These are phyloP conservation scores for Hippotragus niger DNA, from an alignment of 2,113 vertebrate species.

Conservation along the genomic window DNA sequence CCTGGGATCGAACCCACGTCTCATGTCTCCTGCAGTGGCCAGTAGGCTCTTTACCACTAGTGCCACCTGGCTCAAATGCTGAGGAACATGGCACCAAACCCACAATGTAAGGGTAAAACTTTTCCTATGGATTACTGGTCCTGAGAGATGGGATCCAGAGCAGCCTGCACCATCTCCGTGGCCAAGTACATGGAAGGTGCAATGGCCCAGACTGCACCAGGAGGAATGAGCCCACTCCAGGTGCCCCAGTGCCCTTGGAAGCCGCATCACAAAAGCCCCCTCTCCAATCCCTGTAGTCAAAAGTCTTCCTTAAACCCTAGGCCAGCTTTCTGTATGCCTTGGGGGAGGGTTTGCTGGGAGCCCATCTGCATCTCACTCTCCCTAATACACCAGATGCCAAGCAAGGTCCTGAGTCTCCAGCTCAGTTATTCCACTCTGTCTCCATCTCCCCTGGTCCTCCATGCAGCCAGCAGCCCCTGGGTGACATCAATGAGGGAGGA, in stretches of 20 bases:
- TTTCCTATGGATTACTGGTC: background rate
- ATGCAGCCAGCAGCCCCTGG: background rate
- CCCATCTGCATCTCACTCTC: background rate
- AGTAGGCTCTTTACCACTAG: background rate
- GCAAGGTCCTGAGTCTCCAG: background rate
- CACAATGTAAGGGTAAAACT: background rate
- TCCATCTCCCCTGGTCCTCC: background rate
- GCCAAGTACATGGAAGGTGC: too few relatives aligned
- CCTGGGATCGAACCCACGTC: background rate
- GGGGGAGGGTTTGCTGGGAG: background rate
- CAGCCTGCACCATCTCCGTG: too few relatives aligned
- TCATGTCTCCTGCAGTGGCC: background rate
- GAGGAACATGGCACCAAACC: too few relatives aligned
- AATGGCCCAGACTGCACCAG: background rate
- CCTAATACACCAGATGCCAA: background rate
- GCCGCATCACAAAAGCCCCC: rapidly evolving
- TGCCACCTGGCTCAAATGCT: background rate
- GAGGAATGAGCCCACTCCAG: background rate
- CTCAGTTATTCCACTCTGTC: background rate
- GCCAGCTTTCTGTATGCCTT: background rate
- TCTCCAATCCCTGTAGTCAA: background rate
- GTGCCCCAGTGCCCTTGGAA: background rate
- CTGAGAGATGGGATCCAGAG: background rate
- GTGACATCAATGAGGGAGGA: background rate
- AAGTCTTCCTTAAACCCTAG: background rate